Base-by-base conservation (phyloP, 2,113 vertebrate species). In the Camarhynchus parvulus region DNA sequence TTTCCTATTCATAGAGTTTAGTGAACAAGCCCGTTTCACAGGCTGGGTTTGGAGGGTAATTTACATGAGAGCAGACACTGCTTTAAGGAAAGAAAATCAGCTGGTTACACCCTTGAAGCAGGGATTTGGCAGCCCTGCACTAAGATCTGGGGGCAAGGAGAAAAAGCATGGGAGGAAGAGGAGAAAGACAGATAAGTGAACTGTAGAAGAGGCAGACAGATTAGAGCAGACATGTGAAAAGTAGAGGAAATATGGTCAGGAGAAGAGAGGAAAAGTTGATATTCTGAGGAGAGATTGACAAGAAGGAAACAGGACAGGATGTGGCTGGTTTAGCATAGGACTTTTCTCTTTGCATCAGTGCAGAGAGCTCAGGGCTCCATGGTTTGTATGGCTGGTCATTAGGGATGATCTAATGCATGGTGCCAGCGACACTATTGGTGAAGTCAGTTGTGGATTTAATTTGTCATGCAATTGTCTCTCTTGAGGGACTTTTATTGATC, bases 1-100 rank as follows among this genome's bases (percentile, higher is more conserved):
- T 98, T 98, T 96, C 92, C 97, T 98, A 98, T 98, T 98, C 98
- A 98, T 96, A 96, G 97, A 94, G 88, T 97, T 97, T 95, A 93
- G 91, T 63, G 96, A 97, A 93, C 75, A 89, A 96, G 92, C 93
- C 83, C 8, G 17, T 95, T 97, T 97, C 97, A 97, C 97, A 96
- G 96, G 91, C 96, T 90, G 55, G 91, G 66, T 95, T 95, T 72
- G 85, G 76, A 87, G 63, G 33, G 90, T 94, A 96, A 97, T 97
- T 97, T 97, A 96, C 91, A 95, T 92, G 35, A n/a, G 24, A 92
- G 95, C 75, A 96, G 92, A 59, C 50, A 53, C 42, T 68, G 87
- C 61, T 89, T 85, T 81, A 83, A 94, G 90, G 70, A 83, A 79
- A 86, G 83, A 52, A 92, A 90, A 61, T 95, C 72, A 73, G 69